Conservation (phyloP, 2,888 invertebrate species). For the Lithophane semibrunnea region DNA sequence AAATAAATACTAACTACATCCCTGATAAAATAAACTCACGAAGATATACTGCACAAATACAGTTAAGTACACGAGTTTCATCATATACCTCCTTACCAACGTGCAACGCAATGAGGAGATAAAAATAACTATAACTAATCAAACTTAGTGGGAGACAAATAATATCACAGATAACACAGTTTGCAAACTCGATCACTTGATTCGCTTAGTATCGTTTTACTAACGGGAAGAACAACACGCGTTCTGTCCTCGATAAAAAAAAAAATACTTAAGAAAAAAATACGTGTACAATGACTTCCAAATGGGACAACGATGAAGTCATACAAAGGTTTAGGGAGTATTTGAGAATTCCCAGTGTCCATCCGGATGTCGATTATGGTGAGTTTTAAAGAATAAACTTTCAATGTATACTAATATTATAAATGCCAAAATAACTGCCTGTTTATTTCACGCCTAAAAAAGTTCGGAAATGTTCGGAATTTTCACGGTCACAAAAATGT, state of each 20-base stretch:
- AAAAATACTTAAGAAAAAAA: conserved; percentile 19
- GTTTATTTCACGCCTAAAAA: too few species aligned
- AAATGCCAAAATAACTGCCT: too few species aligned
- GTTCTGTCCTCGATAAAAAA: background rate
- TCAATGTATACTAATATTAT: too few species aligned
- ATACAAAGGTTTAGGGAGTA: conserved; percentile 96
- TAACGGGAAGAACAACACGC: conserved; percentile 15
- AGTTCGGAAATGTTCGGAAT: too few species aligned
- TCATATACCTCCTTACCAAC: background rate
- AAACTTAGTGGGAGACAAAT: conserved; percentile 20
- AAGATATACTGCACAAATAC: background rate
- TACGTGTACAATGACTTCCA: conserved; percentile 56
- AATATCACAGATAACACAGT: conserved; percentile 23
- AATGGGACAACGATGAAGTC: conserved; percentile 89
- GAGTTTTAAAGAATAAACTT: conserved; percentile 71
- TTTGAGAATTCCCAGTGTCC: conserved; percentile 96
- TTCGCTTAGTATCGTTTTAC: conserved; percentile 31
- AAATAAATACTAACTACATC: background rate
- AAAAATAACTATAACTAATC: background rate
- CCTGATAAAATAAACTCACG: background rate
- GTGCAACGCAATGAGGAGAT: background rate
- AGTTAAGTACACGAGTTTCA: background rate
- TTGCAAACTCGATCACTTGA: conserved; percentile 12
- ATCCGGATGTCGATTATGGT: conserved; percentile 97
- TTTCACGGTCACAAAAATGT: too few species aligned